phyloP scores from a whole-genome alignment of 37 sponge, comb jelly and placozoan genomes.

The Halichondria panicea region DNA sequence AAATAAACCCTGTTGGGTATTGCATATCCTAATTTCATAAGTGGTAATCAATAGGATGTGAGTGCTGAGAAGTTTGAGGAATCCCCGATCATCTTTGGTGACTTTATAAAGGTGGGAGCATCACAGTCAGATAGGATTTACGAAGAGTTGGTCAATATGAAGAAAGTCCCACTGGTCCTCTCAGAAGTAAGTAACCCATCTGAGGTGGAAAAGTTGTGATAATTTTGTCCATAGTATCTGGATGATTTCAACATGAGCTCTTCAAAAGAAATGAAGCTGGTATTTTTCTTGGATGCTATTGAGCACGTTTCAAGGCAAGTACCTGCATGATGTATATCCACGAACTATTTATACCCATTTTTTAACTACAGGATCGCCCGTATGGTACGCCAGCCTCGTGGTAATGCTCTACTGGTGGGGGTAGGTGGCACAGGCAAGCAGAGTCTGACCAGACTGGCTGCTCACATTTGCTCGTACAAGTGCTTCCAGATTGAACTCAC shows the following conservation, averaged over 20 bases:
- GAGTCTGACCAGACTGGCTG: constrained; percentile 96
- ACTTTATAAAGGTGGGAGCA: constrained; percentile 96
- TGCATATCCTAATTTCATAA: neutral
- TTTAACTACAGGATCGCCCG: constrained; percentile 84
- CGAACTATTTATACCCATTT: neutral
- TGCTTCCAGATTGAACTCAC: constrained; percentile 99
- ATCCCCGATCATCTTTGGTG: constrained; percentile 94
- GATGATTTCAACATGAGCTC: constrained; percentile 97
- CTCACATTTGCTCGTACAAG: constrained; percentile 93
- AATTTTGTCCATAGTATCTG: constrained; percentile 82
- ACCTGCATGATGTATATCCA: neutral
- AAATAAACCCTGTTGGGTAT: too few relatives aligned
- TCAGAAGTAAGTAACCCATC: constrained; percentile 76
- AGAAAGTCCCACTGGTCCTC: constrained; percentile 77
- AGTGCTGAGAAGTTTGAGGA: constrained; percentile 91
- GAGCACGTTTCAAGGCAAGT: constrained; percentile 89
- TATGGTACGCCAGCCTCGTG: constrained; percentile 95
- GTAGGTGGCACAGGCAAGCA: constrained; percentile 99
- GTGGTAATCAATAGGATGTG: constrained; percentile 67
- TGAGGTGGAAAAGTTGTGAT: too few relatives aligned
- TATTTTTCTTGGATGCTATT: constrained; percentile 97
- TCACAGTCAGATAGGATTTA: constrained; percentile 81
- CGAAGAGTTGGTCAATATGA: constrained; percentile 83
- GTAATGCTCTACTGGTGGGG: constrained; percentile 98
- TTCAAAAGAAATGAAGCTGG: constrained; percentile 98